Conservation (phyloP, 2,888 invertebrate genomes). For the Lithophane leautieri region DNA sequence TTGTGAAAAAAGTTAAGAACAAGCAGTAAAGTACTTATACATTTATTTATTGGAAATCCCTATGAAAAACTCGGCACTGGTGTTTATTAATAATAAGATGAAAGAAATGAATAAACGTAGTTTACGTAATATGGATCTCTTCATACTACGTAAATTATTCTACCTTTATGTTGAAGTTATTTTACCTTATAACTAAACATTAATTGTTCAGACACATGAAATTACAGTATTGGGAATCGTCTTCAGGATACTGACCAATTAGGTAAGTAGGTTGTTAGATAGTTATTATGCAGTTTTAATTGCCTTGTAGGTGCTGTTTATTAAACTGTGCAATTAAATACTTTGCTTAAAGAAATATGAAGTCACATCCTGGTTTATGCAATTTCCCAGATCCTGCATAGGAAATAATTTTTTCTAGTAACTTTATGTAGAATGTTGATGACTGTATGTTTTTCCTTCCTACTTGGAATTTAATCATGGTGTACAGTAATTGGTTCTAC, state of each 20-base stretch:
- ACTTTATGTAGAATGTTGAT: no score
- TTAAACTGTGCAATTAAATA: not conserved
- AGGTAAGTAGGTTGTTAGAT: no score
- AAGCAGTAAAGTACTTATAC: not conserved
- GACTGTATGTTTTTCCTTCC: slow-evolving; percentile 2
- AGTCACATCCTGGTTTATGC: slow-evolving; percentile 1
- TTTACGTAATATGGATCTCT: no score
- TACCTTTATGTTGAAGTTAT: no score
- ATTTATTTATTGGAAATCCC: not conserved
- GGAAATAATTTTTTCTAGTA: no score
- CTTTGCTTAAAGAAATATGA: slow-evolving; percentile 10
- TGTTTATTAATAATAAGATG: not conserved
- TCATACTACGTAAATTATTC: no score
- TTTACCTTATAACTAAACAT: no score
- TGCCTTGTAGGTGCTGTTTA: not conserved
- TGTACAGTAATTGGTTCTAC: not conserved
- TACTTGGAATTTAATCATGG: slow-evolving; percentile 6
- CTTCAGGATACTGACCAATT: not conserved
- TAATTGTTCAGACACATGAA: no score
- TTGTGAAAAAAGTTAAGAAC: not conserved
- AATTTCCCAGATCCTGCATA: not conserved
- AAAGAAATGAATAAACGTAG: not conserved
- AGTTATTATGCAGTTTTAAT: slow-evolving; percentile 1
- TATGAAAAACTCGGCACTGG: not conserved
- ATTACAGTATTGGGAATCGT: not conserved